These are phyloP conservation scores for Volucella inanis DNA, from an alignment of 2,888 invertebrate genomes.

Conservation along the genomic window DNA sequence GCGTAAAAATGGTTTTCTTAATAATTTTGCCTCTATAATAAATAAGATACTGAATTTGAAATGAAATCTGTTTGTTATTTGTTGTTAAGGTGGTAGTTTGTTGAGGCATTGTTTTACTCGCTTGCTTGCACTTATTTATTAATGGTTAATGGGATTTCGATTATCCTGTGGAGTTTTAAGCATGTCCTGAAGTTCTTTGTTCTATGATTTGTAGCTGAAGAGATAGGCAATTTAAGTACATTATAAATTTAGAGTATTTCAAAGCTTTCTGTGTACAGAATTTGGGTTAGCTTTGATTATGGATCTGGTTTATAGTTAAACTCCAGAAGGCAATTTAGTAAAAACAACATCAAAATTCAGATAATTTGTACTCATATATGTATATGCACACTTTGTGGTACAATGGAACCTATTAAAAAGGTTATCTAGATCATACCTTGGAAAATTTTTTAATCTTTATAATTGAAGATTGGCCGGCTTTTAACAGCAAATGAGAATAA, in stretches of 20 bases:
- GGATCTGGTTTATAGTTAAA: too few species aligned
- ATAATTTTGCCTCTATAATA: conserved; percentile 58
- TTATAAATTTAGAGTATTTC: background rate
- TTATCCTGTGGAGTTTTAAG: conserved; percentile 32
- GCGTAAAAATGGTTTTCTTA: conserved; percentile 23
- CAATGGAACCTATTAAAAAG: too few species aligned
- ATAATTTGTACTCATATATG: too few species aligned
- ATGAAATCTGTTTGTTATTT: conserved; percentile 28
- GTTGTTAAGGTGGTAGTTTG: conserved; percentile 14
- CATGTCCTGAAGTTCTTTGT: conserved; percentile 4
- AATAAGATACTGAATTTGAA: conserved; percentile 43
- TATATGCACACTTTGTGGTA: too few species aligned
- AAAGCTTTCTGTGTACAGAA: background rate
- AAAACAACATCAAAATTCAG: too few species aligned
- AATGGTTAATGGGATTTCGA: conserved; percentile 30
- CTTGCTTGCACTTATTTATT: conserved; percentile 15
- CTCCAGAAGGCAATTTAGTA: too few species aligned
- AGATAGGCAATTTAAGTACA: conserved; percentile 30
- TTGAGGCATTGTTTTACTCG: conserved; percentile 13
- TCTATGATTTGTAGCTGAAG: background rate
- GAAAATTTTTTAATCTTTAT: too few species aligned
- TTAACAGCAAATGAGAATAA: too few species aligned
- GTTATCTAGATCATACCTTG: too few species aligned
- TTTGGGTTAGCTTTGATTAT: conserved; percentile 3
- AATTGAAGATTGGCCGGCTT: too few species aligned